A percentile compares a stretch with the other conserved stretches of the same genome.
These are phyloP conservation scores for Hermaeophaga mercurialis DNA, from an alignment of 2,888 invertebrate genomes.

Conservation along the genomic window DNA sequence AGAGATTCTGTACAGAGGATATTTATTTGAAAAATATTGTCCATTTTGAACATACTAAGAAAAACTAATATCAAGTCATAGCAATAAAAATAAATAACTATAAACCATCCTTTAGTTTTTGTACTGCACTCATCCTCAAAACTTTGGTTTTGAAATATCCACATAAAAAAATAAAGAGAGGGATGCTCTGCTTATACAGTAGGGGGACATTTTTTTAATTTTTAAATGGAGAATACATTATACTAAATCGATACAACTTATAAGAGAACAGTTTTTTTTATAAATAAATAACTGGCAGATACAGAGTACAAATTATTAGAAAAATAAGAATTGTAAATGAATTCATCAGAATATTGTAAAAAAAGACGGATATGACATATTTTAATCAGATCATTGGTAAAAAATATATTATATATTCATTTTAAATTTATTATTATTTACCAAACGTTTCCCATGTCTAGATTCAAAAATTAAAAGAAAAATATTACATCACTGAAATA, in stretches of 20 bases:
- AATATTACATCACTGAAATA: too few relatives aligned
- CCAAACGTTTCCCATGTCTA: too few relatives aligned
- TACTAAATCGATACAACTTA: constrained; percentile 49
- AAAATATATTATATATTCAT: too few relatives aligned
- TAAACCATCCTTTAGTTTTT: neutral
- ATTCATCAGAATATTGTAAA: neutral
- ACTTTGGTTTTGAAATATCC: constrained; percentile 46
- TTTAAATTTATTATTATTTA: too few relatives aligned
- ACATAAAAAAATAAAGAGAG: constrained; percentile 52
- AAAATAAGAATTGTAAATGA: constrained; percentile 25
- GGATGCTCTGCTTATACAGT: constrained; percentile 56
- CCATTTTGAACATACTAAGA: constrained; percentile 42
- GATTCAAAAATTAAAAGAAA: too few relatives aligned
- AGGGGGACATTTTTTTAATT: constrained; percentile 41
- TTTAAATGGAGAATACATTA: constrained; percentile 38
- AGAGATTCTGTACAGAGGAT: constrained; percentile 7
- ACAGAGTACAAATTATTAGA: constrained; percentile 32
- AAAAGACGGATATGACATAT: neutral
- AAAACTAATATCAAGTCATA: constrained; percentile 12
- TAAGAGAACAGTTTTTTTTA: constrained; percentile 32
- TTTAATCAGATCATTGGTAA: neutral
- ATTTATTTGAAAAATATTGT: constrained; percentile 35
- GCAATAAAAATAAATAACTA: constrained; percentile 1
- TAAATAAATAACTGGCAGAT: constrained; percentile 40
- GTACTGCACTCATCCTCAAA: constrained; percentile 29